Base-by-base conservation (phyloP, 2,888 invertebrate species). In the Cantharis rufa region DNA sequence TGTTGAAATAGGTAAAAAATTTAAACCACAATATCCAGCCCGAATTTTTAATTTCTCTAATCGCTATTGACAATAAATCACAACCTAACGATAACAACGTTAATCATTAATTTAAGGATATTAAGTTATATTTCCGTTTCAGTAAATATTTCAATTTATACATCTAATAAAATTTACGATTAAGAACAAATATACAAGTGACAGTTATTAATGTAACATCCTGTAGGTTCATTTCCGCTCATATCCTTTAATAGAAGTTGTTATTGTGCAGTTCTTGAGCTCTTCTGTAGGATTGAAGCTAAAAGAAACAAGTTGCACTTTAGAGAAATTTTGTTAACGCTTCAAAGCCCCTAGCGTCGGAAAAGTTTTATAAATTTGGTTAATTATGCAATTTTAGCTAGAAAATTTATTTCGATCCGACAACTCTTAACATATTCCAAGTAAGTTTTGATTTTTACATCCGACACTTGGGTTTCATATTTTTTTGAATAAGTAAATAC, bases 221-320 rank as follows among this genome's bases (percentile, higher is more conserved):
- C 71, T 32, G 74, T 74, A 71, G 72, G 69, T 72, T 72, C 18
- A 68, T 28, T 70, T 74, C 24, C 16, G 71, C 72, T 61, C 18
- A 62, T 70, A 66, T 74, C 48, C 72, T 77, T 78, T 81, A 79
- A 68, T 80, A 82, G 70, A 81, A 82, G 79, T 81, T 83, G 74
- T 82, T 82, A 72, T 74, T 80, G 71, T 83, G 84, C 71, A 82
- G 24, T 74, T 83, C 84, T 75, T 86, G 85, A 68, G 83, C 81
- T 79, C 82, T 84, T 79, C 86, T 84, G 82, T 84, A 86, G 10
- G 85, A 83, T 79, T 85, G 85, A 62, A 87, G 81, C 86, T 87
- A 83, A 63, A 86, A 78, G 15, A 28, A 63, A 72, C 69, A 32
- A 70, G 21, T 21, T 24, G 11, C 48, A 48, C 48, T 64, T 48